phyloP scores from a whole-genome alignment of 2,797 vertebrate genomes.

The Poeciliopsis gracilis region DNA sequence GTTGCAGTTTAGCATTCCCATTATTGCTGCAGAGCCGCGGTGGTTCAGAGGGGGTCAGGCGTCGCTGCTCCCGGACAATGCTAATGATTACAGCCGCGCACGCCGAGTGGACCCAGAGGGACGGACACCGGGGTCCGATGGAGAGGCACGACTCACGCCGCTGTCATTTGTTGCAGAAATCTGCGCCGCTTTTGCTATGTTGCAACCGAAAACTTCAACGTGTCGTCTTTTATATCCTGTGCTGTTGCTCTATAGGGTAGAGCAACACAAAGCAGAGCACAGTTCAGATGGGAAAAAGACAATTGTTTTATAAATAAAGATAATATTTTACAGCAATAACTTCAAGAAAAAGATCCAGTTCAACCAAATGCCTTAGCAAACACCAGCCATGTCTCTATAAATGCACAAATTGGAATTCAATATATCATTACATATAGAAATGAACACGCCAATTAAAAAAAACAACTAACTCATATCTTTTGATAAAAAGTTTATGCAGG shows the following conservation, averaged over 20 bases:
- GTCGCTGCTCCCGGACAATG: constrained; percentile 70
- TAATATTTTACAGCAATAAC: neutral
- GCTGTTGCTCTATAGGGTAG: neutral
- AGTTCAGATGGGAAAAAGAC: neutral
- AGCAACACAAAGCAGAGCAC: neutral
- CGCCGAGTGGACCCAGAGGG: constrained; percentile 45
- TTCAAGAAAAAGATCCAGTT: neutral
- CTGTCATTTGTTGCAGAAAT: constrained; percentile 7
- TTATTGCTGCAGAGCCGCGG: constrained; percentile 62
- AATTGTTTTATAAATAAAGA: neutral
- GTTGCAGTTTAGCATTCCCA: constrained; percentile 72
- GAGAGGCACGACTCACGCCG: constrained; percentile 21
- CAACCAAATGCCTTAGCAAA: neutral
- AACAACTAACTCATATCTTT: too few relatives aligned
- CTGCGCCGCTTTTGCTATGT: neutral
- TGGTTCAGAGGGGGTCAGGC: constrained; percentile 70
- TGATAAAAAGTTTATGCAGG: too few relatives aligned
- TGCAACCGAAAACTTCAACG: neutral
- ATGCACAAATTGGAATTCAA: too few relatives aligned
- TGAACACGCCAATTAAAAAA: too few relatives aligned
- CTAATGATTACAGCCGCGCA: constrained; percentile 59
- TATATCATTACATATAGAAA: too few relatives aligned
- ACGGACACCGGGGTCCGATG: constrained; percentile 51
- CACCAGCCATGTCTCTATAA: too few relatives aligned
- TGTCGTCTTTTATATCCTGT: neutral